Evolutionary conservation across 2,797 vertebrate genomes (phyloP), one percentile per base, ranked within the genome.

Genomic region (Hoplostethus mediterraneus): DNA sequence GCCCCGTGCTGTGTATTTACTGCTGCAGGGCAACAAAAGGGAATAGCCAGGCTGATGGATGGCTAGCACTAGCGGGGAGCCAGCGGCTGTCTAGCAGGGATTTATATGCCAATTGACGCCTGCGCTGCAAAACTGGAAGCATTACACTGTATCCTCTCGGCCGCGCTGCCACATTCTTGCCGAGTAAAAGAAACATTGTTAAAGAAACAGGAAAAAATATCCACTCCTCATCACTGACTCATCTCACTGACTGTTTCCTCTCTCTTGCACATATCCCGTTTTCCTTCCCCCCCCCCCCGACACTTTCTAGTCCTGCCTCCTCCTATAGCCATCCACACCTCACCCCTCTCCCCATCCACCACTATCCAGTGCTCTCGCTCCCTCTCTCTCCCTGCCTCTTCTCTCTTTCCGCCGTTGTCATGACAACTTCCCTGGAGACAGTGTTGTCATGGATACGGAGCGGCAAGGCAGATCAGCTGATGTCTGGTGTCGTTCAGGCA

Each of bases 361-460:
- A 51, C 53, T 71, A 53, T 87, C 79, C 73, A 36, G 71, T 38
- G 30, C 82, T 47, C 44, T 58, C 75, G 67, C 61, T 48, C 67
- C 61, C 48, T 58, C 60, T 66, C 60, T 66, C 61, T 45, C 81
- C 28, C 28, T 33, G 0, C n/a, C 4, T 75, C 78, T 81, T 88
- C 84, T 75, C 86, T 79, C 82, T 74, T 84, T 84, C 88, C 51
- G 21, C 91, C 82, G 77, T 94, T 95, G 93, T 84, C 95, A 76
- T 93, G 90, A 94, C 95, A 95, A 92, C 92, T 90, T 95, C 95
- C 95, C 95, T 67, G 82, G 95, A 96, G 96, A 93, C 88, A 76
- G 77, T 6, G 96, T 98, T 96, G 94, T 96, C 96, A 98, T 99
- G 96, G 96, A 86, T 92, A 98, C 91, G 2, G 79, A 74, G 86